These are phyloP conservation scores for Thunnus maccoyii DNA, from an alignment of 2,113 vertebrate species.

Conservation along the genomic window DNA sequence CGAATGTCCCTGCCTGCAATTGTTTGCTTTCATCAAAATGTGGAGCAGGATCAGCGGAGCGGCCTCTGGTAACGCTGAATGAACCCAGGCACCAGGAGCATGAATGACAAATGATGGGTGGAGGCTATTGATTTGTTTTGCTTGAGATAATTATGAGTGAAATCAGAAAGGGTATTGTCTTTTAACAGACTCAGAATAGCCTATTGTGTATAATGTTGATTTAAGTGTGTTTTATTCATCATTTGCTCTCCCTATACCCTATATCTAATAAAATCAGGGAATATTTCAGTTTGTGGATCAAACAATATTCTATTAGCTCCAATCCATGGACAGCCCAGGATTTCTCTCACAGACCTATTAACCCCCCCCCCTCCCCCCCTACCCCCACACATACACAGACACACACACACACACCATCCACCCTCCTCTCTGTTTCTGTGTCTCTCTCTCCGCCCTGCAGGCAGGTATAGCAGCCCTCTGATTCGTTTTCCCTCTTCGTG, in stretches of 20 bases:
- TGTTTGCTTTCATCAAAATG: constrained; percentile 53
- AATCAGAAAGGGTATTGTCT: background rate
- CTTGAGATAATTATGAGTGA: background rate
- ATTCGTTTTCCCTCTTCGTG: constrained; percentile 51
- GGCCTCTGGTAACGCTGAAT: constrained; percentile 2
- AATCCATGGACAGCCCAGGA: constrained; percentile 34
- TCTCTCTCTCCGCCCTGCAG: constrained; percentile 51
- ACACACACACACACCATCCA: too few relatives aligned
- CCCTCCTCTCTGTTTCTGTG: constrained; percentile 28
- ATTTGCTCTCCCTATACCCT: background rate
- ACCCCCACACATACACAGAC: too few relatives aligned
- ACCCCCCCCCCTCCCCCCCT: background rate
- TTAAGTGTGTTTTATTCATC: background rate
- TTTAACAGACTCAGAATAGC: background rate
- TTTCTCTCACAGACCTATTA: constrained; percentile 48
- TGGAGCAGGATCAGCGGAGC: constrained; percentile 45
- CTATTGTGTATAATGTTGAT: background rate
- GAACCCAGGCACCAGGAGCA: background rate
- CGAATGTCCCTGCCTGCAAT: constrained; percentile 26
- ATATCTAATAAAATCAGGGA: background rate
- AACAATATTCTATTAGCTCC: background rate
- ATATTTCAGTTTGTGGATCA: constrained; percentile 6
- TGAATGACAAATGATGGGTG: background rate
- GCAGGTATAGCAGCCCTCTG: constrained; percentile 65
- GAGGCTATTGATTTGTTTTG: constrained; percentile 36